Evolutionary conservation across 64 coral and sea anemone genomes (phyloP), one percentile per base, ranked within the genome.

Genomic region (Trachythela sp.): DNA sequence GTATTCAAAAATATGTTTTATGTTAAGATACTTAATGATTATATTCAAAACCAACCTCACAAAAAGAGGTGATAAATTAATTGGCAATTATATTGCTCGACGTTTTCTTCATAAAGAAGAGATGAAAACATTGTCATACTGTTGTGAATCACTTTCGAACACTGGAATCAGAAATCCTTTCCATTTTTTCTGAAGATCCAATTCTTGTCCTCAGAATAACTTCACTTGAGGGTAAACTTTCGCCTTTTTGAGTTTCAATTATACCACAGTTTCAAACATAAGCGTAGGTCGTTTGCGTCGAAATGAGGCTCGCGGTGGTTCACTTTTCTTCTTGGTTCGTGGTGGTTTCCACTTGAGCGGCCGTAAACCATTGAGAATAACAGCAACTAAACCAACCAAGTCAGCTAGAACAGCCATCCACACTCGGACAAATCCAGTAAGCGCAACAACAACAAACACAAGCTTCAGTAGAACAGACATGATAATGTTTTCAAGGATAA

Each of bases 321-420:
- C 71, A 54, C 68, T 48, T 38, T 86, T 86, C 15, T 36, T 75
- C 26, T 64, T 70, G 0, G 84, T 48, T 40, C 54, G 85, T 29
- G 83, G 77, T 15, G 84, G 80, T 26, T 93, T 91, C 96, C 96
- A 94, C 88, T 77, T 70, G 8, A 99, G 86, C 27, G 96, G 96
- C 22, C 96, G 89, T 20, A 99, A 58, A 29, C 96, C 96, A 49
- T 99, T 99, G 1, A 99, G 17, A 52, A 99, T 89, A 22, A 99
- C 96, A 39, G 94, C 88, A 0, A 99, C 4, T 11, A 99, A 75
- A n/a, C 96, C 96, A 0, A 99, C 35, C 9, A 94, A 84, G 70
- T 99, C 96, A 39, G 92, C 89, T 14, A 94, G 71, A 4, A 99
- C 96, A 39, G 93, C 96, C 93, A 99, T 93, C 96, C 96, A 99